Percentiles rank a stretch among this genome's conserved stretches.
These are phyloP conservation scores for Drosophila teissieri DNA, from an alignment of 1,140 invertebrate genomes.

Conservation along the genomic window DNA sequence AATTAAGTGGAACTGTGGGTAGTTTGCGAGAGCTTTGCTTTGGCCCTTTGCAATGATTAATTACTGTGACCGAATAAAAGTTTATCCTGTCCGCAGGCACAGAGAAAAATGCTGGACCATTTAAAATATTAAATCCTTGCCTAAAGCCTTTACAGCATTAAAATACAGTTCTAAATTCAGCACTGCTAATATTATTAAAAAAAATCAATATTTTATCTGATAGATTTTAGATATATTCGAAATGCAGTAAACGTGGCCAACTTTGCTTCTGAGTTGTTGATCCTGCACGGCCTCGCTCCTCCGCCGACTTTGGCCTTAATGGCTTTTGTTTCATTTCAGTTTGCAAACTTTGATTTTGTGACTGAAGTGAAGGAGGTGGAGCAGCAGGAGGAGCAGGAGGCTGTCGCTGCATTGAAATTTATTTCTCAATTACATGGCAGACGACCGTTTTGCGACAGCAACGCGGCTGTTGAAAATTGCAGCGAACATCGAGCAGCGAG, in stretches of 20 bases:
- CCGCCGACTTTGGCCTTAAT: conserved; percentile 32
- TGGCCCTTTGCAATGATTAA: conserved; percentile 55
- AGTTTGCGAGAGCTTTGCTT: conserved; percentile 28
- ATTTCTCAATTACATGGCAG: conserved; percentile 78
- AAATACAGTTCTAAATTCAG: not conserved
- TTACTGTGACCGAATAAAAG: conserved; percentile 40
- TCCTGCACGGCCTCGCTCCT: conserved; percentile 7
- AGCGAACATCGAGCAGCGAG: not conserved
- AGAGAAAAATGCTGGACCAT: not conserved
- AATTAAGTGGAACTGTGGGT: conserved; percentile 60
- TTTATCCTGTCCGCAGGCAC: conserved; percentile 6
- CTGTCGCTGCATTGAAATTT: conserved; percentile 53
- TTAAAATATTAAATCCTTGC: not conserved
- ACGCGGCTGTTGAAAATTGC: conserved; percentile 41
- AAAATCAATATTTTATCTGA: not conserved
- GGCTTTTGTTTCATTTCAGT: conserved; percentile 45
- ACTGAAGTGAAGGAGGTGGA: not conserved
- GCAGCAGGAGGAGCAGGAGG: not conserved
- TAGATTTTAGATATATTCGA: too few species aligned
- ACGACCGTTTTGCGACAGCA: conserved; percentile 61
- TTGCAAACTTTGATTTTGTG: conserved; percentile 54
- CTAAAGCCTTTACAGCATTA: too few species aligned
- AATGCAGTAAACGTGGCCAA: not conserved
- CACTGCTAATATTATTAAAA: not conserved
- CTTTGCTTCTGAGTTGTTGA: conserved; percentile 17